Percentiles rank a stretch among this genome's conserved stretches.
These are phyloP conservation scores for Chorisops tibialis DNA, from an alignment of 2,888 invertebrate genomes.

Conservation along the genomic window DNA sequence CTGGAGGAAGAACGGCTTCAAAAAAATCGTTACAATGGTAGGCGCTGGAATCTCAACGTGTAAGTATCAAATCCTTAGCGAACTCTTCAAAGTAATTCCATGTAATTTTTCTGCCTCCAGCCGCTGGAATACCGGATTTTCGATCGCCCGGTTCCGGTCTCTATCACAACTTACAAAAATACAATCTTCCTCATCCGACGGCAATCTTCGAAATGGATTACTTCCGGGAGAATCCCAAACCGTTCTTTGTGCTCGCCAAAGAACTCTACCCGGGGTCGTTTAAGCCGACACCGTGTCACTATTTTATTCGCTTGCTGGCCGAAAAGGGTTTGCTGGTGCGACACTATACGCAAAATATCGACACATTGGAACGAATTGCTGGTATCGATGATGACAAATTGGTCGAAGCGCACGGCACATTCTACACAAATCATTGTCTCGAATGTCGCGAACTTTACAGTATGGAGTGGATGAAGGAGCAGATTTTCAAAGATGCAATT, in stretches of 20 bases:
- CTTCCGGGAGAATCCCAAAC: conserved; percentile 83
- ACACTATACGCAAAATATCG: conserved; percentile 90
- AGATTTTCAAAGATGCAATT: conserved; percentile 68
- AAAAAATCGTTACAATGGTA: conserved; percentile 87
- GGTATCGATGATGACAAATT: conserved; percentile 79
- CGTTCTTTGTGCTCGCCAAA: conserved; percentile 88
- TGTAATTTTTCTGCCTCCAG: conserved; percentile 53
- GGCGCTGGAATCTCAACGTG: conserved; percentile 97
- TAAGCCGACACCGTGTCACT: conserved; percentile 86
- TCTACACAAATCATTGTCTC: conserved; percentile 82
- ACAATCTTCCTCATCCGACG: conserved; percentile 85
- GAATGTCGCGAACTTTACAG: conserved; percentile 69
- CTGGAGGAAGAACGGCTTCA: conserved; percentile 72
- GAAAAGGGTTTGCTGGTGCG: conserved; percentile 75
- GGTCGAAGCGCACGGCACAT: conserved; percentile 94
- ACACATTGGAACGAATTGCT: conserved; percentile 84
- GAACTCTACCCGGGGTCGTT: conserved; percentile 84
- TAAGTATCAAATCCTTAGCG: conserved; percentile 53
- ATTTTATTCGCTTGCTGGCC: conserved; percentile 80
- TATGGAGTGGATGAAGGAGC: conserved; percentile 83
- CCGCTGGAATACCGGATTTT: conserved; percentile 95
- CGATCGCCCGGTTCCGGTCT: conserved; percentile 81
- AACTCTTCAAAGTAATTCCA: conserved; percentile 7
- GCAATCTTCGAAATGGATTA: conserved; percentile 89
- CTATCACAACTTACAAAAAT: conserved; percentile 87